phyloP scores from a whole-genome alignment of 2,113 vertebrate genomes.

The Coryphaenoides rupestris region DNA sequence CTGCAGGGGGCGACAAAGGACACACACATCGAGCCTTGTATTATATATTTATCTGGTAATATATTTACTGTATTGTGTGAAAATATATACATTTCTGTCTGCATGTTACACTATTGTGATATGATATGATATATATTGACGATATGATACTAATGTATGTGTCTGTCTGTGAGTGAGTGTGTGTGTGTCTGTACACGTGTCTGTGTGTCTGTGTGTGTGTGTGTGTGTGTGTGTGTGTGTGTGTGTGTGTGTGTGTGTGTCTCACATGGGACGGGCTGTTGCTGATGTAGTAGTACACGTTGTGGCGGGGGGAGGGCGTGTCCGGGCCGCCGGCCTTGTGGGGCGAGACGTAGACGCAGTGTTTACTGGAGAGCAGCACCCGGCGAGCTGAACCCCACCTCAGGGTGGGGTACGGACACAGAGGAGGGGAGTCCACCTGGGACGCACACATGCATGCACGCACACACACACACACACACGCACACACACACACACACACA shows the following conservation, averaged over 20 bases:
- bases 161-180: not conserved
- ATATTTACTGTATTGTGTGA: no score
- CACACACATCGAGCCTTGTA: not conserved
- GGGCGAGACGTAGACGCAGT: constrained; percentile 87
- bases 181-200: constrained; percentile 1
- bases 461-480: not conserved
- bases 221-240: constrained; percentile 5
- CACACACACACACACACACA: constrained; percentile 3
- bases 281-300: constrained; percentile 91
- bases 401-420: constrained; percentile 84
- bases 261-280: constrained; percentile 89
- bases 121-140: no score
- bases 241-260: not conserved
- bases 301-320: constrained; percentile 80
- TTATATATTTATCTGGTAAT: no score
- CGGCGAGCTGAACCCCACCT: constrained; percentile 82
- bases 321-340: constrained; percentile 75
- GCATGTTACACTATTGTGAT: no score
- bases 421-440: constrained; percentile 78
- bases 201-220: not conserved
- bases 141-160: no score
- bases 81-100: no score
- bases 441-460: not conserved
- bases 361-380: constrained; percentile 85
- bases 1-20: constrained; percentile 56